Conservation (phyloP, 2,113 vertebrate genomes). For the Sinocyclocheilus anophthalmus region DNA sequence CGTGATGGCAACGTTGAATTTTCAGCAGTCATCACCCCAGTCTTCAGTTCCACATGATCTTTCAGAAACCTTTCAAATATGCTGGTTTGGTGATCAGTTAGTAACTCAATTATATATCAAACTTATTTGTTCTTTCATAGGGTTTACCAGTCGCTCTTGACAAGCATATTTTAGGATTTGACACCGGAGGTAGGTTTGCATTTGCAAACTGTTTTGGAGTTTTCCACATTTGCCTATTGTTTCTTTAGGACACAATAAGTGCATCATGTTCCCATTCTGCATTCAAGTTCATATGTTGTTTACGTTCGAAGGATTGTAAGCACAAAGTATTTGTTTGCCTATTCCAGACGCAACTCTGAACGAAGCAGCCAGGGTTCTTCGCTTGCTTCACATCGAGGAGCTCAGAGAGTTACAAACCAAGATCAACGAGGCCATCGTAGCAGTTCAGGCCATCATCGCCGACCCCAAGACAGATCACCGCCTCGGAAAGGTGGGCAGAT, state of each 20-base stretch:
- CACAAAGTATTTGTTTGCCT: not conserved
- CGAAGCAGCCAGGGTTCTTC: slow-evolving; percentile 91
- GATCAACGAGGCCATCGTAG: slow-evolving; percentile 97
- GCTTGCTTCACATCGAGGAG: slow-evolving; percentile 96
- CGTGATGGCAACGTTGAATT: too few relatives aligned
- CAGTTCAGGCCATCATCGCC: slow-evolving; percentile 95
- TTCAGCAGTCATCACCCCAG: not conserved
- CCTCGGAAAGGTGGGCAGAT: slow-evolving; percentile 97
- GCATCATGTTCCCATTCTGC: not conserved
- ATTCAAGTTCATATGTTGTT: not conserved
- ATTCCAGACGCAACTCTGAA: slow-evolving; percentile 90
- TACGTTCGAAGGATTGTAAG: not conserved
- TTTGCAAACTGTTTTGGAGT: not conserved
- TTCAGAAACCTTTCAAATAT: not conserved
- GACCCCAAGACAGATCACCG: slow-evolving; percentile 98
- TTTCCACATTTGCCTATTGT: not conserved
- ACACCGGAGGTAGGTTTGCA: slow-evolving; percentile 90
- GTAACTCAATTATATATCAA: not conserved
- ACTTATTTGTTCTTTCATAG: slow-evolving; percentile 66
- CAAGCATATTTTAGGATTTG: slow-evolving; percentile 93
- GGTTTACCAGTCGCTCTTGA: slow-evolving; percentile 92
- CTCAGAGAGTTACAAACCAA: slow-evolving; percentile 94
- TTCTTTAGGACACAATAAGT: not conserved
- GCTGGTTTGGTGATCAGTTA: not conserved
- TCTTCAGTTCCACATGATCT: not conserved